Conservation (phyloP, 2,797 vertebrate species). For the Liparis tanakae region DNA sequence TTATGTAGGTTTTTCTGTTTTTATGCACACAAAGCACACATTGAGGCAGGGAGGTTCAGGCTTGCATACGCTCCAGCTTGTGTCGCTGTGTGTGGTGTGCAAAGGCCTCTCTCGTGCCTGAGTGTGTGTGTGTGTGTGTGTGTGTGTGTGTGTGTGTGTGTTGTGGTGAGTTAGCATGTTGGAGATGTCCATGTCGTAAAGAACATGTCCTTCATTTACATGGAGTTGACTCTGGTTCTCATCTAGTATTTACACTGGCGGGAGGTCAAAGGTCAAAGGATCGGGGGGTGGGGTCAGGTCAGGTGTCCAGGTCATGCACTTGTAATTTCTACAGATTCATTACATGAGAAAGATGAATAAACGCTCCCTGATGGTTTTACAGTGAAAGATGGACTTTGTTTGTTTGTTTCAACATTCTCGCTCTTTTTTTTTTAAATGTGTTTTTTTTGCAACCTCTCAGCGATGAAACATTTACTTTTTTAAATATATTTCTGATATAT, state of each 20-base stretch:
- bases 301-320: constrained; percentile 78
- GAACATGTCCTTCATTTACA: constrained; percentile 64
- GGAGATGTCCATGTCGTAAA: constrained; percentile 74
- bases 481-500: constrained; percentile 46
- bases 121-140: constrained; percentile 28
- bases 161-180: constrained; percentile 25
- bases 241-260: constrained; percentile 78
- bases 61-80: constrained; percentile 59
- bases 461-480: constrained; percentile 57
- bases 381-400: constrained; percentile 58
- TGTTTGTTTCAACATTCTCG: constrained; percentile 37
- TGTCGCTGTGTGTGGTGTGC: constrained; percentile 51
- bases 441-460: constrained; percentile 56
- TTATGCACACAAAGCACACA: constrained; percentile 67
- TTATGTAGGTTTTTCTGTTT: constrained; percentile 56
- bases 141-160: constrained; percentile 14
- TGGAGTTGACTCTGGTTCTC: constrained; percentile 53
- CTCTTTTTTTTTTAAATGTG: background rate
- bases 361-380: constrained; percentile 70
- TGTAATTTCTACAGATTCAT: constrained; percentile 66
- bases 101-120: constrained; percentile 61
- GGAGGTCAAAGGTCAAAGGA: constrained; percentile 61
- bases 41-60: constrained; percentile 61
- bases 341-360: constrained; percentile 65
- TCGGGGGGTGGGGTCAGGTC: background rate